These are phyloP conservation scores for Cynocephalus volans DNA, from an alignment of 2,113 vertebrate genomes.

Conservation along the genomic window DNA sequence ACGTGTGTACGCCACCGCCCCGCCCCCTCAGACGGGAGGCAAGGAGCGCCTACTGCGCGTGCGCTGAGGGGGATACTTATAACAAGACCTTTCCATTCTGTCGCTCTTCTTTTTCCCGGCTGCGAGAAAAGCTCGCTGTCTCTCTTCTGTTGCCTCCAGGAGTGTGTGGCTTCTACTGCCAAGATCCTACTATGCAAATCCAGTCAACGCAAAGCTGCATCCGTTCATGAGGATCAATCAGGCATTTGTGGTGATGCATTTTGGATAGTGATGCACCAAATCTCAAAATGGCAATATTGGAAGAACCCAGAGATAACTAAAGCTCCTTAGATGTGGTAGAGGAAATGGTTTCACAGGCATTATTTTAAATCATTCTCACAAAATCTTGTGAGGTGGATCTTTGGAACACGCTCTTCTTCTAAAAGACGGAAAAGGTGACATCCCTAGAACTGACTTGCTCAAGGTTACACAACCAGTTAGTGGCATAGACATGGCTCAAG, in stretches of 20 bases:
- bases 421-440: neutral
- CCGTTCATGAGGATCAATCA: neutral
- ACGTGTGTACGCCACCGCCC: neutral
- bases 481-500: neutral
- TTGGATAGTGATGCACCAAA: neutral
- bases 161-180: neutral
- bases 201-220: neutral
- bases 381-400: neutral
- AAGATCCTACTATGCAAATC: neutral
- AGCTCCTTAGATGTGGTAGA: neutral
- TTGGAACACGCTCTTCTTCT: neutral
- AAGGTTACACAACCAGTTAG: neutral
- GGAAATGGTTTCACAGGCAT: neutral
- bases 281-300: neutral
- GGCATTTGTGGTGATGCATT: neutral
- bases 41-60: fast-evolving
- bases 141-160: fast-evolving
- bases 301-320: neutral
- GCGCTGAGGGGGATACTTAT: fast-evolving
- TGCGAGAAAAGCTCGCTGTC: fast-evolving
- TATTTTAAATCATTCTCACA: neutral
- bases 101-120: fast-evolving
- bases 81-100: neutral
- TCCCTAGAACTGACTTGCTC: neutral
- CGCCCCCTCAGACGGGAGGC: fast-evolving